Conservation (phyloP, 92 coral and sea anemone genomes). For the Virgularia gustaviana region DNA sequence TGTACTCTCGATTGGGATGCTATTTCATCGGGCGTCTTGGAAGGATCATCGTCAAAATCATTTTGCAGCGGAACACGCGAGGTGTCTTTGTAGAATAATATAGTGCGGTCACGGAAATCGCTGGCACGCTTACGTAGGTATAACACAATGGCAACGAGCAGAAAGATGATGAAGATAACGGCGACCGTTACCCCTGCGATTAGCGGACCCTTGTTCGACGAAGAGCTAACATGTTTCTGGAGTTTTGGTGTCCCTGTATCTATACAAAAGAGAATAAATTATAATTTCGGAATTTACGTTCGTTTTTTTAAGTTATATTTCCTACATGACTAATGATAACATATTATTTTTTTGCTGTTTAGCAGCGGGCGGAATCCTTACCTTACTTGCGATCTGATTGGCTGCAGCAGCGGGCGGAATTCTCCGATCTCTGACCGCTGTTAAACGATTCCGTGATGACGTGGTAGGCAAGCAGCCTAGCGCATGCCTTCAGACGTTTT, state of each 20-base stretch:
- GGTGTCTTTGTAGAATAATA: constrained; percentile 71
- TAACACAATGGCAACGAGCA: constrained; percentile 30
- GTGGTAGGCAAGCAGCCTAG: too few relatives aligned
- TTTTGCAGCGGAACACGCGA: constrained; percentile 71
- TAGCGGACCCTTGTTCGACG: constrained; percentile 23
- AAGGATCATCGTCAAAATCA: constrained; percentile 79
- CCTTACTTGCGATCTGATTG: too few relatives aligned
- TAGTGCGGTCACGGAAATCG: constrained; percentile 49
- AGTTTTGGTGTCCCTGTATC: neutral
- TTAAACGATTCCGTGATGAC: too few relatives aligned
- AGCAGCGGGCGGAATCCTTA: too few relatives aligned
- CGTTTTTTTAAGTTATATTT: too few relatives aligned
- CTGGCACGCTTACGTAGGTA: constrained; percentile 49
- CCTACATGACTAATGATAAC: too few relatives aligned
- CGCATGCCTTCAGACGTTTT: too few relatives aligned
- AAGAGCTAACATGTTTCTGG: constrained; percentile 12
- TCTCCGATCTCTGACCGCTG: too few relatives aligned
- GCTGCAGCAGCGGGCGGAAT: too few relatives aligned
- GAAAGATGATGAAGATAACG: constrained; percentile 19
- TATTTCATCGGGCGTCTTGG: constrained; percentile 64
- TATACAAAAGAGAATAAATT: neutral
- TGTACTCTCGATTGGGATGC: constrained; percentile 68
- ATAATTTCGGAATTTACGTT: neutral
- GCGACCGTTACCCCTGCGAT: constrained; percentile 51
- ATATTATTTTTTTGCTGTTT: too few relatives aligned